Percentiles rank a stretch among this genome's conserved stretches.
phyloP scores from a whole-genome alignment of 2,888 invertebrate species.

The Drymonia ruficornis region DNA sequence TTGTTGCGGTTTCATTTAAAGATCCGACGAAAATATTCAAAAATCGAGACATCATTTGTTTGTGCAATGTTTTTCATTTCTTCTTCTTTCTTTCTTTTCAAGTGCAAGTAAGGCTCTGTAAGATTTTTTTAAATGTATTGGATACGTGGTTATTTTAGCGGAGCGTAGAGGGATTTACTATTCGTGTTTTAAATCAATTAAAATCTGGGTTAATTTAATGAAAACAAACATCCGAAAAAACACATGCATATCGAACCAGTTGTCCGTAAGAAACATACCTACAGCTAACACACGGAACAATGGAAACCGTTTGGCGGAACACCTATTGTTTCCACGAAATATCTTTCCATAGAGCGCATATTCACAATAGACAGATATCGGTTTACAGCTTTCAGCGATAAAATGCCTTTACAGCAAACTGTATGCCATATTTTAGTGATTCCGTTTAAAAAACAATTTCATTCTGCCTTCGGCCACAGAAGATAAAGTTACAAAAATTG shows the following conservation, averaged over 20 bases:
- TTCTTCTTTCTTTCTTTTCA: too few relatives aligned
- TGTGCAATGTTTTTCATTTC: too few relatives aligned
- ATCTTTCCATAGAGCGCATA: constrained; percentile 66
- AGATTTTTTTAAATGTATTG: too few relatives aligned
- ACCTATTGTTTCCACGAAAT: constrained; percentile 68
- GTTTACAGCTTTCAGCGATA: constrained; percentile 62
- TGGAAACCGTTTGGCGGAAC: constrained; percentile 64
- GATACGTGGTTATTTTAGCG: too few relatives aligned
- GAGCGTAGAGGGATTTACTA: too few relatives aligned
- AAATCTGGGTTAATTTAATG: not conserved
- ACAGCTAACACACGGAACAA: constrained; percentile 43
- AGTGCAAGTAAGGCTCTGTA: too few relatives aligned
- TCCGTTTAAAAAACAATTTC: constrained; percentile 23
- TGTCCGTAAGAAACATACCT: not conserved
- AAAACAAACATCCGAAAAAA: not conserved
- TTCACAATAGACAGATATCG: constrained; percentile 68
- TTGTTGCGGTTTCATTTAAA: too few relatives aligned
- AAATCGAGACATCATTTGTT: too few relatives aligned
- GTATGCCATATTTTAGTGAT: constrained; percentile 31
- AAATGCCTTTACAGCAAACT: constrained; percentile 43
- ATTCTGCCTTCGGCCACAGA: constrained; percentile 17
- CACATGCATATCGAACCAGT: not conserved
- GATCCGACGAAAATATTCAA: too few relatives aligned
- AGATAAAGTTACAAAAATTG: constrained; percentile 12
- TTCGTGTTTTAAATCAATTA: too few relatives aligned